Evolutionary conservation across 2,888 invertebrate genomes (phyloP).

Genomic region (Meandrusa payeni): DNA sequence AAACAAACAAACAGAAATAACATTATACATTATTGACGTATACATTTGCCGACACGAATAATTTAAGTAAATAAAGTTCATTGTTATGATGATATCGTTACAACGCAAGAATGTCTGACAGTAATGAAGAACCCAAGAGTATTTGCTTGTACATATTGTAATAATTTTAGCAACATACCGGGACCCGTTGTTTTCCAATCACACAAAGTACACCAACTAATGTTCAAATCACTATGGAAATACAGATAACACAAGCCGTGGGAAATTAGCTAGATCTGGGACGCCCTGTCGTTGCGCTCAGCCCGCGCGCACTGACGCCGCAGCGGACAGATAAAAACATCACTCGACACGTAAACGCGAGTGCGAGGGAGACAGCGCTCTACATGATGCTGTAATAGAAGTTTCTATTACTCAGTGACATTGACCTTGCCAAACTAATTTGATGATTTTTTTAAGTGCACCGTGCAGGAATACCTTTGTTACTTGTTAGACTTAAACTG

Average conservation of each 20-base stretch:
- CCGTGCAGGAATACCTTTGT: too few species aligned
- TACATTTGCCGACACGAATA: too few species aligned
- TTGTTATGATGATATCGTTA: too few species aligned
- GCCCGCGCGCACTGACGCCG: constrained; percentile 9
- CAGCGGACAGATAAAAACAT: constrained; percentile 4
- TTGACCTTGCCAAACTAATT: constrained; percentile 10
- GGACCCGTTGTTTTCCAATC: neutral
- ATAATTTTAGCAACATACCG: neutral
- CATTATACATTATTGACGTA: too few species aligned
- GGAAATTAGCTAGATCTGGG: neutral
- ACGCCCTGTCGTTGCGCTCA: neutral
- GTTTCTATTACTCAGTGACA: constrained; percentile 7
- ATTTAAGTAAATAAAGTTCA: too few species aligned
- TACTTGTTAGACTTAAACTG: too few species aligned
- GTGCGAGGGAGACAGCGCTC: constrained; percentile 14
- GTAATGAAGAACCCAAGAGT: too few species aligned
- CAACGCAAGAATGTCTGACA: too few species aligned
- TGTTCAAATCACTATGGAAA: neutral
- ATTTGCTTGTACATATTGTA: too few species aligned
- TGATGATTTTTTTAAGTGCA: too few species aligned
- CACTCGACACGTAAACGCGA: neutral
- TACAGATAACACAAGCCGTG: neutral
- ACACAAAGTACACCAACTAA: too few species aligned
- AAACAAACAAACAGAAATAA: too few species aligned
- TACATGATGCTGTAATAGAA: constrained; percentile 1